Base-by-base conservation (phyloP, 2,113 vertebrate species). In the Conger conger region DNA sequence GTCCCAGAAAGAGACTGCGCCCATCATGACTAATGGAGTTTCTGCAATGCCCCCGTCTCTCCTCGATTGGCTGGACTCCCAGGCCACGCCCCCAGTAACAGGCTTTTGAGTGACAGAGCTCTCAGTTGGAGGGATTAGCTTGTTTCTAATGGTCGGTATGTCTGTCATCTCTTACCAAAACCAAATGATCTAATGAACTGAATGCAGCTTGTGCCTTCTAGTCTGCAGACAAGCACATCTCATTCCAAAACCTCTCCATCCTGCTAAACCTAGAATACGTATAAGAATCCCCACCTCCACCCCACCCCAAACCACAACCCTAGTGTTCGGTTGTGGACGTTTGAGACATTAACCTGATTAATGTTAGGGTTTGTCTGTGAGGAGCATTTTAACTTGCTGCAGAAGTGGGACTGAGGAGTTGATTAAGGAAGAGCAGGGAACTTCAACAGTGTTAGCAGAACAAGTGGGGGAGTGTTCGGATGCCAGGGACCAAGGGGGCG, bases 371-470 rank as follows among this genome's bases (percentile, higher is more conserved):
- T 87, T 81, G 80, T 78, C 87, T 87, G 87, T 35, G 45, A 87
- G 6, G 81, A 33, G 88, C 87, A 88, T 88, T 11, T 38, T 86
- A 23, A 85, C 90, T 86, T 60, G 68, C 53, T 42, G 57, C 76
- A 42, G 36, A 40, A 79, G 53, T 36, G 23, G 36, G 89, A 90
- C 83, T n/a, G 89, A 86, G 85, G 85, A 89, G 89, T 88, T 84
- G 86, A 90, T 90, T 89, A 89, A 93, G 88, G 92, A 73, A 89
- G 91, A 86, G 90, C 93, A 93, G 91, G 91, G 91, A 93, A 92
- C 86, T 91, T 91, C 92, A 95, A 94, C 95, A 96, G 94, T 96
- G 94, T 96, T 95, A 95, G 93, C 91, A 91, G 92, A 94, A 93
- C 92, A 93, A 93, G 93, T 57, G 87, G 92, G 90, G 90, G 90